Base-by-base conservation (phyloP, 2,113 vertebrate genomes). In the Tyto alba region DNA sequence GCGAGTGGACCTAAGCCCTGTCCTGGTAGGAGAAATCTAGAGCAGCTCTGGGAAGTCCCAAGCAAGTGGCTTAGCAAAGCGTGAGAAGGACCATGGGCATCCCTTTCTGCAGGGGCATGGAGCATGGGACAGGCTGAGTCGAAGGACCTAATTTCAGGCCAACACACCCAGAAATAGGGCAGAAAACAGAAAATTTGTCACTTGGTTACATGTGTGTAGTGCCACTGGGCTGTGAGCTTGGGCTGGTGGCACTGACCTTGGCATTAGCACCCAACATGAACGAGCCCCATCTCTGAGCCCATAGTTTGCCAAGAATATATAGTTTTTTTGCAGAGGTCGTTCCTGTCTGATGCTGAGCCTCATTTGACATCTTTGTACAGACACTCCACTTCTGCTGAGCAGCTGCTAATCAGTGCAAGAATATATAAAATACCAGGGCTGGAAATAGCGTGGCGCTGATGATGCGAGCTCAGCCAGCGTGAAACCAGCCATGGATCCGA, bases 401-500 rank as follows among this genome's bases (percentile, higher is more conserved):
- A 22, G 79, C n/a, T 22, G 30, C 75, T 66, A 30, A 55, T 68
- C 40, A 36, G 26, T 6, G 32, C 8, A 8, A 47, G 60, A 47
- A 14, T 34, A 7, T 14, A 27, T 17, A 20, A 81, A 56, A 48
- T 50, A 38, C 3, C 7, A 5, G 43, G 26, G 26, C 83, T 84
- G 83, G 67, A 47, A 48, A 14, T 13, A 15, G 6, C 1, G 4
- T 29, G 60, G 16, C 1, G 3, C 62, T 41, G 62, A 2, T 8
- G 41, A 3, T 7, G 11, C 27, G 62, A 78, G 53, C 69, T 69
- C 55, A 64, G 59, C 13, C 26, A 1, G 34, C 2, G 19, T 34
- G 9, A 27, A 52, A 73, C 7, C 5, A 4, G 38, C 16, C 6
- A 0, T 3, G 55, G 64, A 21, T n/a, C 38, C 2, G 0, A 27